Conservation (phyloP, 2,888 invertebrate species). For the Elmis aenea region DNA sequence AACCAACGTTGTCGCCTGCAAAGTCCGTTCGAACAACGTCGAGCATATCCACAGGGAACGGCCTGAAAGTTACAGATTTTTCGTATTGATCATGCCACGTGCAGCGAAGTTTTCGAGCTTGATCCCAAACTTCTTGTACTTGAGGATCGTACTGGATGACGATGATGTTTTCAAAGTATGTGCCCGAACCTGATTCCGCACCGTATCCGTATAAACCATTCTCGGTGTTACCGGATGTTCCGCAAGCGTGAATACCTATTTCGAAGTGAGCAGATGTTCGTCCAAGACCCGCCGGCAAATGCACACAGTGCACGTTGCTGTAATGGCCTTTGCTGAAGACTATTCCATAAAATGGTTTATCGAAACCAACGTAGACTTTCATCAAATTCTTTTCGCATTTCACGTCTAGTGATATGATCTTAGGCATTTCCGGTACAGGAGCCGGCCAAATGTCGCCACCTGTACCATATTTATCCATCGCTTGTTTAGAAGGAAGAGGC, state of each 20-base stretch:
- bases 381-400: constrained; percentile 92
- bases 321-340: constrained; percentile 94
- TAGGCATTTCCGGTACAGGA: constrained; percentile 85
- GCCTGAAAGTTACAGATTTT: constrained; percentile 89
- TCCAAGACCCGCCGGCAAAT: constrained; percentile 83
- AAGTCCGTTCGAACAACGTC: constrained; percentile 94
- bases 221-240: constrained; percentile 87
- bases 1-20: constrained; percentile 91
- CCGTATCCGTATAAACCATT: constrained; percentile 85
- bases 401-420: constrained; percentile 86
- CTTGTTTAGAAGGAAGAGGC: constrained; percentile 42
- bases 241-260: constrained; percentile 86
- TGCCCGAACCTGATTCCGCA: constrained; percentile 83
- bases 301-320: constrained; percentile 87
- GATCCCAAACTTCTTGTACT: constrained; percentile 90
- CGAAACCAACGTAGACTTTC: constrained; percentile 91
- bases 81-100: constrained; percentile 96
- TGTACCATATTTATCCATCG: constrained; percentile 45
- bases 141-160: constrained; percentile 91
- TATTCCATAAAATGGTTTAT: constrained; percentile 92
- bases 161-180: constrained; percentile 90
- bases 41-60: constrained; percentile 92
- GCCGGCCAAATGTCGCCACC: constrained; percentile 79
- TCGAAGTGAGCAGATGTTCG: constrained; percentile 84
- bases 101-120: constrained; percentile 84